Conservation (phyloP, 1,140 invertebrate species). For the Macrosteles quadrilineatus region DNA sequence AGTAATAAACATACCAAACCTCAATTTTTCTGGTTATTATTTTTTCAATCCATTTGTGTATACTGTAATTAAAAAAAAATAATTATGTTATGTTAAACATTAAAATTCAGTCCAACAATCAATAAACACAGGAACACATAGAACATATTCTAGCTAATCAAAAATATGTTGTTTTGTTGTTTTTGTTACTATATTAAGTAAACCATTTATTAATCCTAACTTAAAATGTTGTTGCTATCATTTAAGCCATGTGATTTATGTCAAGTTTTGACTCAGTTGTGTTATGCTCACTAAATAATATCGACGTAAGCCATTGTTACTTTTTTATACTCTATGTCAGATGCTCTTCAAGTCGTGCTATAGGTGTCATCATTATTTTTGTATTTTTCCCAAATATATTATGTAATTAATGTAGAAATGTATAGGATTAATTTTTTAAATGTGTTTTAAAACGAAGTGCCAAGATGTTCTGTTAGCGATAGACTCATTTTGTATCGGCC, state of each 20-base stretch:
- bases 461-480: conserved; percentile 27
- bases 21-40: too few species aligned
- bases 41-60: too few species aligned
- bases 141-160: conserved; percentile 7
- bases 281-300: neutral
- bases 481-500: conserved; percentile 20
- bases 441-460: conserved; percentile 29
- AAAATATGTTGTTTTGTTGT: too few species aligned
- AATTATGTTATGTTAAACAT: too few species aligned
- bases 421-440: conserved; percentile 29
- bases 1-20: too few species aligned
- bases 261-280: neutral
- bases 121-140: too few species aligned
- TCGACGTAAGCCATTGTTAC: neutral
- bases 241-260: neutral
- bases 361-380: conserved; percentile 25
- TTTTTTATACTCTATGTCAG: neutral
- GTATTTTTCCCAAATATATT: conserved; percentile 20
- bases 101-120: too few species aligned
- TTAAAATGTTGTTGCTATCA: neutral
- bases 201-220: too few species aligned
- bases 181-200: too few species aligned
- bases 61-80: too few species aligned
- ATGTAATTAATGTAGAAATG: conserved; percentile 30
- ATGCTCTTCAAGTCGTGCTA: neutral